Conservation (phyloP, 2,113 vertebrate species). For the Clarias macrocephalus region DNA sequence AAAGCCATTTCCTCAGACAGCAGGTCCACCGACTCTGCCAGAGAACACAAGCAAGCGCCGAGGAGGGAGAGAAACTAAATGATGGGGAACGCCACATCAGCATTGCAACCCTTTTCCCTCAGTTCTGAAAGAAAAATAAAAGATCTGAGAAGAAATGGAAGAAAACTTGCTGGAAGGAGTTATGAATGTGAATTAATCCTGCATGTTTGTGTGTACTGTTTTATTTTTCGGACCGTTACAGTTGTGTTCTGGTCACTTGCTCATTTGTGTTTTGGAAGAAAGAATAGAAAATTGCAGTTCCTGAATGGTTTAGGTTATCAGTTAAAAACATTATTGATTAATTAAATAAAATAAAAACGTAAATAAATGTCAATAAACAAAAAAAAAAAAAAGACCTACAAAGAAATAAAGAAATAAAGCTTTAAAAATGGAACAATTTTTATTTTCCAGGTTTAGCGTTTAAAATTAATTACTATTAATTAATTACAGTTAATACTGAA, state of each 20-base stretch:
- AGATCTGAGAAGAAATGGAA: not conserved
- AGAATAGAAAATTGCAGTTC: not conserved
- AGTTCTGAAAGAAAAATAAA: not conserved
- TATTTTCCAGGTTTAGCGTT: not conserved
- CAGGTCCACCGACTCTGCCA: constrained; percentile 56
- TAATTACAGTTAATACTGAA: not conserved
- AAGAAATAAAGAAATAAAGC: not conserved
- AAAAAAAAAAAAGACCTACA: not conserved
- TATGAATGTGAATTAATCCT: not conserved
- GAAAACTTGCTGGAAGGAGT: not conserved
- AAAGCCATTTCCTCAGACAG: constrained; percentile 66
- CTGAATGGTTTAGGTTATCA: no score
- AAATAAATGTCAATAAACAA: not conserved
- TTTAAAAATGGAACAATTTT: not conserved
- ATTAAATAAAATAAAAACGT: not conserved
- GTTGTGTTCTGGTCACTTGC: not conserved
- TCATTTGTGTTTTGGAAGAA: not conserved
- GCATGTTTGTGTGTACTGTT: no score
- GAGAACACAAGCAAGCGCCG: constrained; percentile 49
- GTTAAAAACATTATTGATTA: not conserved
- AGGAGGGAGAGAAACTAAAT: constrained; percentile 44
- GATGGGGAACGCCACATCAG: constrained; percentile 36
- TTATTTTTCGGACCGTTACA: not conserved
- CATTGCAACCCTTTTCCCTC: not conserved
- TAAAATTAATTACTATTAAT: not conserved